Evolutionary conservation across 1,140 invertebrate species (phyloP).

Genomic region (Hylaeus anthracinus): DNA sequence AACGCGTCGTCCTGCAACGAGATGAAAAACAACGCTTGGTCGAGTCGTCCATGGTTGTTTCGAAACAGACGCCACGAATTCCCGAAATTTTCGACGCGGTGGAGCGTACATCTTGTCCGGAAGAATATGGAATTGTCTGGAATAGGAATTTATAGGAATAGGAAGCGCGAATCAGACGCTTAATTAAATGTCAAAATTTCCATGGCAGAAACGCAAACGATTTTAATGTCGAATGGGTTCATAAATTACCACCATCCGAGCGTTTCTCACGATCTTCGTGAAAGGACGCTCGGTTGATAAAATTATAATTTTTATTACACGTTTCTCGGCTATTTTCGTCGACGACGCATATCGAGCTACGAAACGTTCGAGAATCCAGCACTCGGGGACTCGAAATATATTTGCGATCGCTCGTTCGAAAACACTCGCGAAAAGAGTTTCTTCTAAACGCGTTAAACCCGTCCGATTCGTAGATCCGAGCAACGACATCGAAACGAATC

Average conservation of each 20-base stretch:
- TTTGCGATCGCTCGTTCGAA: no score
- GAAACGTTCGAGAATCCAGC: not conserved
- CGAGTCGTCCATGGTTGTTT: slow-evolving; percentile 11
- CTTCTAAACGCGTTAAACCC: not conserved
- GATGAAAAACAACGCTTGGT: slow-evolving; percentile 30
- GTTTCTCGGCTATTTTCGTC: slow-evolving; percentile 53
- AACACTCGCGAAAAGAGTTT: slow-evolving; percentile 5
- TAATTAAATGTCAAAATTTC: slow-evolving; percentile 43
- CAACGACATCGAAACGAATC: slow-evolving; percentile 15
- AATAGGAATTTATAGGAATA: not conserved
- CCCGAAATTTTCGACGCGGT: slow-evolving; percentile 19
- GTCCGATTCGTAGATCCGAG: slow-evolving; percentile 22
- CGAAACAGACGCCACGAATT: slow-evolving; percentile 17
- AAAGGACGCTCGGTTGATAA: slow-evolving; percentile 52
- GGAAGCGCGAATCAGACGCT: not conserved
- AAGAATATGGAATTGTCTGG: not conserved
- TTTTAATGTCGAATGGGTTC: not conserved
- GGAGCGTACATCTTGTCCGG: not conserved
- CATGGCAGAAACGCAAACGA: slow-evolving; percentile 24
- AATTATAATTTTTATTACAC: slow-evolving; percentile 65
- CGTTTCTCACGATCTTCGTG: not conserved
- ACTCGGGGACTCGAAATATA: not conserved
- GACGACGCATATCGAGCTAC: slow-evolving; percentile 14
- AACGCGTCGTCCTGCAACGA: slow-evolving; percentile 67
- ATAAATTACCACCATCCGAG: slow-evolving; percentile 47